Evolutionary conservation across 1,140 invertebrate genomes (phyloP).

Genomic region (Drosophila ogumai): DNA sequence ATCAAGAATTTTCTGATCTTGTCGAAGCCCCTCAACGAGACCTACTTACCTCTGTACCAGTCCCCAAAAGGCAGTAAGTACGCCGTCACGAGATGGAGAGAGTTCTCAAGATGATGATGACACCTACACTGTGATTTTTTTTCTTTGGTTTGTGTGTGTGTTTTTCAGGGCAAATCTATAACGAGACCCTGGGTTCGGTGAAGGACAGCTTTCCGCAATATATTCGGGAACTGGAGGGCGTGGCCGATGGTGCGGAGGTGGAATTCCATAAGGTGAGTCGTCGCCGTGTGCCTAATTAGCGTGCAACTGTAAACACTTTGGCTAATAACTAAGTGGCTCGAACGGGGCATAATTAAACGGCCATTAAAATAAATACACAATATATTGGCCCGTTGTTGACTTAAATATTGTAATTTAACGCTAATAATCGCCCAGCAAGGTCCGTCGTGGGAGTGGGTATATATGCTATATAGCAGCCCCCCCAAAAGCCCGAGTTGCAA

Average conservation of each 20-base stretch:
- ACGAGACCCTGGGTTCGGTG: conserved; percentile 89
- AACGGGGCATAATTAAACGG: conserved; percentile 52
- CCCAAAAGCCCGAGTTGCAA: conserved; percentile 30
- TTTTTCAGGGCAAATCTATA: conserved; percentile 87
- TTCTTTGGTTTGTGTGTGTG: background rate
- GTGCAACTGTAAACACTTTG: conserved; percentile 24
- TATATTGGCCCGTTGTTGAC: conserved; percentile 31
- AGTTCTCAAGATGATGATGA: background rate
- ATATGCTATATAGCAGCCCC: conserved; percentile 18
- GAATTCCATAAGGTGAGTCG: conserved; percentile 91
- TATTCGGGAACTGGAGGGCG: conserved; percentile 92
- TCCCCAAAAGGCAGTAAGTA: conserved; percentile 88
- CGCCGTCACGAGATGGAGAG: background rate
- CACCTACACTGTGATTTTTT: background rate
- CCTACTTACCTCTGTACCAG: conserved; percentile 89
- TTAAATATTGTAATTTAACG: conserved; percentile 51
- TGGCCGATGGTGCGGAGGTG: conserved; percentile 92
- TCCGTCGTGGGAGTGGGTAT: conserved; percentile 41
- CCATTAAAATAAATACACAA: conserved; percentile 60
- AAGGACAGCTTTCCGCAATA: conserved; percentile 92
- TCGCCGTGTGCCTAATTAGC: conserved; percentile 32
- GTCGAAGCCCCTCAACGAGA: conserved; percentile 88
- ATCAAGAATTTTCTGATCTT: conserved; percentile 89
- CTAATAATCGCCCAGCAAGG: conserved; percentile 38
- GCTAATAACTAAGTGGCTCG: conserved; percentile 20